phyloP scores from a whole-genome alignment of 1,140 invertebrate species.

The Drosophila orosa region DNA sequence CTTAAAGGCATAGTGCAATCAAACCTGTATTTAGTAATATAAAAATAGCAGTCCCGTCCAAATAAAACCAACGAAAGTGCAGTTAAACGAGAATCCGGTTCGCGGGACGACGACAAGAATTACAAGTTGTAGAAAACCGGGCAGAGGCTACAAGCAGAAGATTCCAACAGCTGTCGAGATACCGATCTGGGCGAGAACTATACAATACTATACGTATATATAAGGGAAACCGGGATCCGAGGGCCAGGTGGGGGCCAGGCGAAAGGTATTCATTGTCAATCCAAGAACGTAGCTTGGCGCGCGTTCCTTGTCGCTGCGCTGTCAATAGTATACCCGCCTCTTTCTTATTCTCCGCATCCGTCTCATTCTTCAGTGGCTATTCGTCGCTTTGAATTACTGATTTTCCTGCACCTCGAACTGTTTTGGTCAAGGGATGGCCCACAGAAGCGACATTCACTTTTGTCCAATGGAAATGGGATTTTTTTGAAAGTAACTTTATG shows the following conservation, averaged over 20 bases:
- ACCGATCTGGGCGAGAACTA: conserved; percentile 35
- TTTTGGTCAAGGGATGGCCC: conserved; percentile 60
- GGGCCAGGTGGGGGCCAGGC: conserved; percentile 2
- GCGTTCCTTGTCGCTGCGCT: conserved; percentile 44
- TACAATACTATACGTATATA: too few relatives aligned
- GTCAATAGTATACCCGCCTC: conserved; percentile 8
- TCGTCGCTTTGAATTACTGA: conserved; percentile 53
- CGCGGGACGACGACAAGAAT: conserved; percentile 23
- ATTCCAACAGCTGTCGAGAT: conserved; percentile 36
- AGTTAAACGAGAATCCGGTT: conserved; percentile 73
- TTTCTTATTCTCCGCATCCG: conserved; percentile 1
- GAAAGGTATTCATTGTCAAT: conserved; percentile 41
- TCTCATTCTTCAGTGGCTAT: conserved; percentile 10
- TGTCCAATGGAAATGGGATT: conserved; percentile 21
- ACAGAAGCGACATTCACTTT: conserved; percentile 60
- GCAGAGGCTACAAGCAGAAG: conserved; percentile 5
- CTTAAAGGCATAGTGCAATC: conserved; percentile 47
- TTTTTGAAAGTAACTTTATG: not conserved
- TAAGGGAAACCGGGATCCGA: conserved; percentile 4
- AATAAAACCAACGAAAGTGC: conserved; percentile 64
- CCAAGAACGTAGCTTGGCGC: conserved; percentile 55
- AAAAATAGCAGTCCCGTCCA: conserved; percentile 31
- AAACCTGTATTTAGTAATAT: conserved; percentile 53
- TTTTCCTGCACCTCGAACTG: conserved; percentile 45
- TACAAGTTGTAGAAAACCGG: conserved; percentile 36